Conservation (phyloP, 2,113 vertebrate species). For the Andinoacara biseriatus region DNA sequence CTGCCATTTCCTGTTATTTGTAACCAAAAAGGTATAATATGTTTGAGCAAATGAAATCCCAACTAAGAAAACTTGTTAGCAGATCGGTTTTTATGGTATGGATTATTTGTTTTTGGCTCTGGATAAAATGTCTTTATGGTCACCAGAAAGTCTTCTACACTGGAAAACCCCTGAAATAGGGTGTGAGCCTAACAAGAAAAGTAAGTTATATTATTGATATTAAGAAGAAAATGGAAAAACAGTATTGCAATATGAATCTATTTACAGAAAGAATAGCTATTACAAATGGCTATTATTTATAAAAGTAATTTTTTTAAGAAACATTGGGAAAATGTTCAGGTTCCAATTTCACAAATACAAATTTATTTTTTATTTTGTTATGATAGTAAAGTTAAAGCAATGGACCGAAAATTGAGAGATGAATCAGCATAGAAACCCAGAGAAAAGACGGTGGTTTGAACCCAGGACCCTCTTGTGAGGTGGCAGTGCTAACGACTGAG, state of each 20-base stretch:
- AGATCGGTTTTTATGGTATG: background rate
- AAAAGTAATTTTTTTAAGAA: background rate
- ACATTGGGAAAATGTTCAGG: background rate
- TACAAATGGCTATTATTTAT: background rate
- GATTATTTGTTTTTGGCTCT: background rate
- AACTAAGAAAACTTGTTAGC: background rate
- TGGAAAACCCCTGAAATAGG: too few relatives aligned
- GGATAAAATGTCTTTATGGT: background rate
- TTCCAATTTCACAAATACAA: background rate
- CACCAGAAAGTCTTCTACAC: too few relatives aligned
- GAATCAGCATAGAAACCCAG: too few relatives aligned
- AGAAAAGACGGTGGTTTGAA: background rate
- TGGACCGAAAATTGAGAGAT: background rate
- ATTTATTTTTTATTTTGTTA: background rate
- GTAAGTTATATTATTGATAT: background rate
- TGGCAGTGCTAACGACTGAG: background rate
- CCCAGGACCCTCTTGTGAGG: background rate
- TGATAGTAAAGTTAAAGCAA: background rate
- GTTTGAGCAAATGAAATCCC: too few relatives aligned
- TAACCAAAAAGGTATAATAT: too few relatives aligned
- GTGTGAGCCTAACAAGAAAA: background rate
- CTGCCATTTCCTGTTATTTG: too few relatives aligned
- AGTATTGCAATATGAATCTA: background rate
- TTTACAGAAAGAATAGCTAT: background rate
- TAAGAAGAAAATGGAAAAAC: background rate